phyloP scores from a whole-genome alignment of 1,140 invertebrate genomes.

The Bathynomus jamesi region DNA sequence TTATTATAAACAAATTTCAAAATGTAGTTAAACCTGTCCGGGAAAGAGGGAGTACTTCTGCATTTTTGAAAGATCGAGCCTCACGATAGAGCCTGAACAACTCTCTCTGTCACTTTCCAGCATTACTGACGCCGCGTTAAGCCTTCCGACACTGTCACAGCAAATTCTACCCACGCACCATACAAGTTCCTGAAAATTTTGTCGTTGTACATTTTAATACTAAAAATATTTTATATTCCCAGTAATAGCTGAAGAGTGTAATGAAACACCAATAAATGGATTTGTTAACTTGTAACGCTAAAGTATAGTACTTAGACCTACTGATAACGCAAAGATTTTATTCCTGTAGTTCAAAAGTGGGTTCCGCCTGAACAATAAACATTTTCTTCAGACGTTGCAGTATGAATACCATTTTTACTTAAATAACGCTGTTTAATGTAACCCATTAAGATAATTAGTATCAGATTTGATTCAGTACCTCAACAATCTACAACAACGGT shows the following conservation, averaged over 20 bases:
- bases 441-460: too few species aligned
- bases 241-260: not conserved
- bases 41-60: slow-evolving; percentile 69
- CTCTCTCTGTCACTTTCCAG: slow-evolving; percentile 58
- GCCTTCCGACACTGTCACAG: slow-evolving; percentile 54
- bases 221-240: not conserved
- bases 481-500: too few species aligned
- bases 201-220: not conserved
- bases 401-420: too few species aligned
- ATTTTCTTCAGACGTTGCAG: not conserved
- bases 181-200: slow-evolving; percentile 41
- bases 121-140: slow-evolving; percentile 59
- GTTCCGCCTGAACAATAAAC: not conserved
- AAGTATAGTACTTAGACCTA: not conserved
- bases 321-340: not conserved
- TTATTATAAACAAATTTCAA: too few species aligned
- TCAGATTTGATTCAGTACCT: too few species aligned
- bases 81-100: slow-evolving; percentile 45
- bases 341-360: not conserved
- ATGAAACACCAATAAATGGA: not conserved
- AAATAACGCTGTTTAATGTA: too few species aligned
- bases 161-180: slow-evolving; percentile 57
- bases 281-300: not conserved
- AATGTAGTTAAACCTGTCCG: too few species aligned
- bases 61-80: slow-evolving; percentile 55